phyloP scores from a whole-genome alignment of 2,113 vertebrate species.

The Pelobates fuscus region DNA sequence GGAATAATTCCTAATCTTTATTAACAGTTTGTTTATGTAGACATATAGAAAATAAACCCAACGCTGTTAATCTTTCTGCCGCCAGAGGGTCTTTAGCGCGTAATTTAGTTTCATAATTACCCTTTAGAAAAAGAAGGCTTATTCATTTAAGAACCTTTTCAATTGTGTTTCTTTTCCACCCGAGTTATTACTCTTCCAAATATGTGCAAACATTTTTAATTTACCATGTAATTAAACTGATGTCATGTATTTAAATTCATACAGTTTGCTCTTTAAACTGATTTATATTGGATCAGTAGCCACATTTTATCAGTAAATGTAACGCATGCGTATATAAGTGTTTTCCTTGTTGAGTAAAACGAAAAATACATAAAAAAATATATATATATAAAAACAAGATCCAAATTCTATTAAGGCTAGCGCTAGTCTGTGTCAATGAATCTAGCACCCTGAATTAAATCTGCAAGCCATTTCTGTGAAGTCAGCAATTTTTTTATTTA shows the following conservation, averaged over 20 bases:
- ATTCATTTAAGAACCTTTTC: not conserved
- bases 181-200: not conserved
- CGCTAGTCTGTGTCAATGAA: no score
- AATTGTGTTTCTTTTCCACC: not conserved
- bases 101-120: slow-evolving; percentile 25
- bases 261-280: slow-evolving; percentile 53
- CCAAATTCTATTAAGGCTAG: no score
- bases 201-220: slow-evolving; percentile 30
- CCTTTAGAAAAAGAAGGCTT: not conserved
- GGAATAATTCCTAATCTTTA: no score
- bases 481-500: no score
- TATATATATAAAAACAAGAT: no score
- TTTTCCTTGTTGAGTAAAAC: no score
- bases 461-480: no score
- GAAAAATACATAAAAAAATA: no score
- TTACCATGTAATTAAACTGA: slow-evolving; percentile 22
- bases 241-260: not conserved
- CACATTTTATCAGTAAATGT: no score
- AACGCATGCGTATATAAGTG: no score
- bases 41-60: slow-evolving; percentile 13
- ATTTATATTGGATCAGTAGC: not conserved
- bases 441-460: no score
- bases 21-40: not conserved
- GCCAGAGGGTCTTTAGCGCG: not conserved
- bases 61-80: not conserved